Conservation (phyloP, 2,113 vertebrate species). For the Toxostoma redivivum region DNA sequence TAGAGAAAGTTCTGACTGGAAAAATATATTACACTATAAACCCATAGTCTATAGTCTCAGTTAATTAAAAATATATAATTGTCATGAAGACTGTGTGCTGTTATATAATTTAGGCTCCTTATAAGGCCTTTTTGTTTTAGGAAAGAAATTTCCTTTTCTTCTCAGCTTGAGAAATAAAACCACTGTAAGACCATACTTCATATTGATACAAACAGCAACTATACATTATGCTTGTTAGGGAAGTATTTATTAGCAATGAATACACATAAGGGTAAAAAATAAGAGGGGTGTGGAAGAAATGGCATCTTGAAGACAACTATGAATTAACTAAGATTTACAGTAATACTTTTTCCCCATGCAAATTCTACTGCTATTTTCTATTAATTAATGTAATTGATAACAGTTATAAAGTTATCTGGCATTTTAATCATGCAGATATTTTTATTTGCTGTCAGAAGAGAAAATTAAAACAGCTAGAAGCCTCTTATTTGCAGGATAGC, state of each 20-base stretch:
- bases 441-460: constrained; percentile 66
- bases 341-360: constrained; percentile 26
- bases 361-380: constrained; percentile 53
- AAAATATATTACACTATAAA: background rate
- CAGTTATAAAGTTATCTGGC: constrained; percentile 64
- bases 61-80: background rate
- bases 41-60: background rate
- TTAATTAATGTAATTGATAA: constrained; percentile 79
- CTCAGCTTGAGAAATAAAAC: background rate
- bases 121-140: background rate
- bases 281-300: background rate
- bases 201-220: background rate
- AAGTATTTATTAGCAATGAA: constrained; percentile 31
- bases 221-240: background rate
- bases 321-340: constrained; percentile 51
- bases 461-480: constrained; percentile 69
- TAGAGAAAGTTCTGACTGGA: background rate
- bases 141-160: background rate
- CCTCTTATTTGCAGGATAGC: constrained; percentile 61
- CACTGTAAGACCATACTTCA: background rate
- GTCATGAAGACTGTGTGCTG: background rate
- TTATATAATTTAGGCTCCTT: background rate
- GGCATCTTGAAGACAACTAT: background rate
- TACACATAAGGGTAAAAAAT: constrained; percentile 1
- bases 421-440: constrained; percentile 73